phyloP scores from a whole-genome alignment of 2,113 vertebrate species.

The Chaetodon auriga region DNA sequence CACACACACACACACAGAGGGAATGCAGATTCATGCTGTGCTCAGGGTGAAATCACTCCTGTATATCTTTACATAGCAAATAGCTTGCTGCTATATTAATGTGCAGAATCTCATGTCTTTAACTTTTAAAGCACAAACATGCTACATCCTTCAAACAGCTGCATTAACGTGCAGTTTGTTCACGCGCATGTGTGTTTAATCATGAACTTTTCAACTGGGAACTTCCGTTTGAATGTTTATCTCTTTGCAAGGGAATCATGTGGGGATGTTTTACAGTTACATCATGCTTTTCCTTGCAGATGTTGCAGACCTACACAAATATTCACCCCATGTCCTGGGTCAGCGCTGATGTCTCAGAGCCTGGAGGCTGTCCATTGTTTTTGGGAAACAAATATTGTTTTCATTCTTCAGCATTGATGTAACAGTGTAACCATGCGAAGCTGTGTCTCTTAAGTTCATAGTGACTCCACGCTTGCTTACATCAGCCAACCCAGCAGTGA shows the following conservation, averaged over 20 bases:
- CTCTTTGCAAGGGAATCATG: neutral
- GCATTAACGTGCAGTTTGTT: neutral
- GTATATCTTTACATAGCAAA: too few species aligned
- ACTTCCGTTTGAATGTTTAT: slow-evolving; percentile 33
- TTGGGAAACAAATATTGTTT: slow-evolving; percentile 12
- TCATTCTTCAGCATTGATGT: slow-evolving; percentile 11
- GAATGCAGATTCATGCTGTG: too few species aligned
- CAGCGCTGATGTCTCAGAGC: slow-evolving; percentile 22
- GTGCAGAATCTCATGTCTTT: too few species aligned
- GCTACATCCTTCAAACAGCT: neutral
- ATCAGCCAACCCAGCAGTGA: slow-evolving; percentile 16
- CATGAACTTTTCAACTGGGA: slow-evolving; percentile 36
- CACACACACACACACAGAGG: too few species aligned
- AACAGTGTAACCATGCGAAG: slow-evolving; percentile 1
- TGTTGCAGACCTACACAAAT: slow-evolving; percentile 28
- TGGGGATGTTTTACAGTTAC: slow-evolving; percentile 28
- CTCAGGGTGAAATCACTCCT: too few species aligned
- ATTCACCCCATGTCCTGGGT: slow-evolving; percentile 40
- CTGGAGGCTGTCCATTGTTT: slow-evolving; percentile 42
- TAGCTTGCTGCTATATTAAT: too few species aligned
- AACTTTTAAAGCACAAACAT: neutral
- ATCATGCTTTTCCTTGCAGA: slow-evolving; percentile 39
- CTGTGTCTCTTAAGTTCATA: slow-evolving; percentile 6
- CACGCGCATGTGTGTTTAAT: neutral
- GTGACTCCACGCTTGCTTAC: slow-evolving; percentile 21